phyloP scores from a whole-genome alignment of 2,113 vertebrate species.

The Ceyx melanurus region DNA sequence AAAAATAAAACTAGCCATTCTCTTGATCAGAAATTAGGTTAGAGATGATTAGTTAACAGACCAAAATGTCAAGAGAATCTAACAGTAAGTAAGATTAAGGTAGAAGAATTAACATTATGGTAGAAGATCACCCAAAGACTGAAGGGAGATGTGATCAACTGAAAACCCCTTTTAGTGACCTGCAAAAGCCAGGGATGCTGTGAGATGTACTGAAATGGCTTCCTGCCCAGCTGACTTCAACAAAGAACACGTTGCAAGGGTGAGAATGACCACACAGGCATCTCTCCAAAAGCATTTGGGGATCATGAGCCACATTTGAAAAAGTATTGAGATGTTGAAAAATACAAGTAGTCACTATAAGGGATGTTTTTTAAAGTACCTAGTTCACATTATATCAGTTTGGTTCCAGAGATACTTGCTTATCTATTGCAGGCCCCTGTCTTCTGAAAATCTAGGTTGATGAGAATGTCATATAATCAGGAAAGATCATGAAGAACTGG shows the following conservation, averaged over 20 bases:
- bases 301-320: background rate
- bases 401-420: background rate
- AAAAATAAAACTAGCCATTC: background rate
- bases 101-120: no score
- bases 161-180: background rate
- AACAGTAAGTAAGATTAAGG: background rate
- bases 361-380: background rate
- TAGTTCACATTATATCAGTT: background rate
- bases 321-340: background rate
- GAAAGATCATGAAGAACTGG: background rate
- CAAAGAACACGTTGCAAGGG: background rate
- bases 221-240: background rate
- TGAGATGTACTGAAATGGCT: background rate
- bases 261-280: background rate
- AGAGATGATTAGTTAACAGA: background rate
- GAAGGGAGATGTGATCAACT: background rate
- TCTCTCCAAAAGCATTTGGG: background rate
- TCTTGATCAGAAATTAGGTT: background rate
- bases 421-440: background rate
- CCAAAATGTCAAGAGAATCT: background rate
- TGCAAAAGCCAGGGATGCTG: background rate
- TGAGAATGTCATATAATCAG: background rate
- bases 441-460: background rate
- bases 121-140: background rate
- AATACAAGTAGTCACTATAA: background rate